Conservation (phyloP, 2,797 vertebrate species). For the Thamnophis elegans region DNA sequence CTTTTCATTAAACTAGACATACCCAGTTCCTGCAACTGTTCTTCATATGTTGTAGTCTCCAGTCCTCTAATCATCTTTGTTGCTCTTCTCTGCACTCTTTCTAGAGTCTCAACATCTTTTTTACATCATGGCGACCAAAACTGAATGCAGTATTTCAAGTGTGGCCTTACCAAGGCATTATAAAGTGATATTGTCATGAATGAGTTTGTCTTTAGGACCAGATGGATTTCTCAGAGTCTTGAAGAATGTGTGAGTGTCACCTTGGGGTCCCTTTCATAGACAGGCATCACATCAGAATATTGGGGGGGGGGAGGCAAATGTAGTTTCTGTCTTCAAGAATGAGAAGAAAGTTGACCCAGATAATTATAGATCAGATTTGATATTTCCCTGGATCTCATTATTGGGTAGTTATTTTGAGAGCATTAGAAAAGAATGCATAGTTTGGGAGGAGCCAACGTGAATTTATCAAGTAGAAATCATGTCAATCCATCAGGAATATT, state of each 20-base stretch:
- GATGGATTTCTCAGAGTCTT: not conserved
- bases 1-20: no score
- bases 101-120: no score
- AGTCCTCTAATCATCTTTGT: no score
- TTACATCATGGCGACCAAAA: no score
- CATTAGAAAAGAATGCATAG: not conserved
- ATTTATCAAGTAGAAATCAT: not conserved
- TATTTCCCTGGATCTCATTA: not conserved
- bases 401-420: not conserved
- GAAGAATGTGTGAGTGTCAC: not conserved
- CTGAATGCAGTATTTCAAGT: no score
- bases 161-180: no score
- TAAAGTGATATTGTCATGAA: not conserved
- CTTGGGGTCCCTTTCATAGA: not conserved
- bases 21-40: no score
- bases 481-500: not conserved
- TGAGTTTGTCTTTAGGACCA: not conserved
- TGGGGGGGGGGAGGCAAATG: not conserved
- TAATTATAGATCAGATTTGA: not conserved
- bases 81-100: no score
- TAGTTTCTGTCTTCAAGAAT: not conserved
- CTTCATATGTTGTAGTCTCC: no score
- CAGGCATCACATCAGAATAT: not conserved
- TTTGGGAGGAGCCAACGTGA: not conserved
- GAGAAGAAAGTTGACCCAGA: not conserved